phyloP scores from a whole-genome alignment of 1,140 invertebrate species.

The Asbolus verrucosus region DNA sequence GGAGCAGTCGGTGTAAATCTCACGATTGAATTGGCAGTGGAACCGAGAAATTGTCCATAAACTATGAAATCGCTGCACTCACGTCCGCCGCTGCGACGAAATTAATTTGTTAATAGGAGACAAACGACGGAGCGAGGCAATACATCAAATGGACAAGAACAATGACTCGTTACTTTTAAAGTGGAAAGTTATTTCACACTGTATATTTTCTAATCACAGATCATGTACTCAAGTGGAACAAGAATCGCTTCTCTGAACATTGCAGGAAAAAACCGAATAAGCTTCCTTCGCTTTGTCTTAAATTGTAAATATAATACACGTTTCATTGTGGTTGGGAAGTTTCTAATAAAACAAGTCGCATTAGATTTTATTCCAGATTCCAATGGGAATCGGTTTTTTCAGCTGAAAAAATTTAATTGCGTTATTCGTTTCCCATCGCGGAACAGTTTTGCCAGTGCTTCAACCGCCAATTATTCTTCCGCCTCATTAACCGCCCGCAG shows the following conservation, averaged over 20 bases:
- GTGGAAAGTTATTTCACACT: constrained; percentile 50
- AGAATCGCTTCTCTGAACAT: constrained; percentile 44
- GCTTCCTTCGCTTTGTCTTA: constrained; percentile 47
- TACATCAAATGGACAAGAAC: constrained; percentile 39
- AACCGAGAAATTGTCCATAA: too few relatives aligned
- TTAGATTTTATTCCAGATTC: constrained; percentile 43
- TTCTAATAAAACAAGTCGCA: constrained; percentile 42
- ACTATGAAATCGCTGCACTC: too few relatives aligned
- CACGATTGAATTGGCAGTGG: too few relatives aligned
- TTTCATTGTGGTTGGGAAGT: constrained; percentile 43
- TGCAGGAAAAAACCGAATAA: constrained; percentile 31
- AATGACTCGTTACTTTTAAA: constrained; percentile 44
- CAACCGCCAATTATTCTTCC: constrained; percentile 1
- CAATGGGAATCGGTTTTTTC: constrained; percentile 39
- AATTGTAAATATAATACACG: constrained; percentile 51
- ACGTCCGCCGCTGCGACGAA: too few relatives aligned
- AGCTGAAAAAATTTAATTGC: constrained; percentile 15
- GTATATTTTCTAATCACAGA: constrained; percentile 49
- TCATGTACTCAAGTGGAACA: constrained; percentile 50
- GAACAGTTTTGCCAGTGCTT: too few relatives aligned
- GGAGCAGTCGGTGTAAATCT: constrained; percentile 24
- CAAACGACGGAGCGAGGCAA: not conserved
- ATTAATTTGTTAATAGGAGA: constrained; percentile 43
- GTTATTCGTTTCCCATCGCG: not conserved
- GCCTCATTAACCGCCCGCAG: constrained; percentile 24